Evolutionary conservation across 2,113 vertebrate species (phyloP), one percentile per base, ranked within the genome.

Genomic region (Cinclus mexicanus): DNA sequence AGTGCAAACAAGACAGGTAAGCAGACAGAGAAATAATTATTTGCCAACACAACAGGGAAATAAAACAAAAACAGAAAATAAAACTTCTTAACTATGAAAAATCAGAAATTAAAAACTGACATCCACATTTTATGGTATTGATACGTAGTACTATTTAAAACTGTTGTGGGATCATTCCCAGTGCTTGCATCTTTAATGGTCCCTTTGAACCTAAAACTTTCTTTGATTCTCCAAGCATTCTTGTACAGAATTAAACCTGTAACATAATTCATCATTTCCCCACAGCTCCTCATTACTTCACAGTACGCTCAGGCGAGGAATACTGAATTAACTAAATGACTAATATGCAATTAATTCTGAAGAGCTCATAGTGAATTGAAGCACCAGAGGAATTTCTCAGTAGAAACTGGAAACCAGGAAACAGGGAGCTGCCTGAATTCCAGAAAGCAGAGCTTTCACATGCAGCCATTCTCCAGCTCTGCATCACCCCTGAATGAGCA

Each of bases 361-460:
- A 55, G 68, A 75, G 46, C 10, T 23, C 44, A 23, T 1, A 55
- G 39, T 14, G 44, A 86, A 89, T 68, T 70, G 33, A 90, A 92
- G 87, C 64, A 90, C 47, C 75, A 88, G 71, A 89, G 67, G 85
- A 92, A 94, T 80, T 88, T 71, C 68, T 93, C 47, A 29, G 87
- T 31, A 93, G 93, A 69, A 92, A 90, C 26, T 50, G 67, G 68
- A 79, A 72, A 65, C 50, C 14, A 77, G 46, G 88, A 63, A 65
- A 77, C 12, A 4, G 46, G 46, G 86, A 78, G 53, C 61, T 76
- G 74, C 67, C 25, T 28, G 60, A 74, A 75, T 83, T 94, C 33
- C 84, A 89, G 70, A 77, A 42, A 83, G 70, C 64, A 49, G 44
- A 85, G 75, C 61, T 94, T 93, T 80, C 78, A 65, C 24, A 55